Conservation (phyloP, 2,113 vertebrate species). For the Pomatorhinus ruficollis region DNA sequence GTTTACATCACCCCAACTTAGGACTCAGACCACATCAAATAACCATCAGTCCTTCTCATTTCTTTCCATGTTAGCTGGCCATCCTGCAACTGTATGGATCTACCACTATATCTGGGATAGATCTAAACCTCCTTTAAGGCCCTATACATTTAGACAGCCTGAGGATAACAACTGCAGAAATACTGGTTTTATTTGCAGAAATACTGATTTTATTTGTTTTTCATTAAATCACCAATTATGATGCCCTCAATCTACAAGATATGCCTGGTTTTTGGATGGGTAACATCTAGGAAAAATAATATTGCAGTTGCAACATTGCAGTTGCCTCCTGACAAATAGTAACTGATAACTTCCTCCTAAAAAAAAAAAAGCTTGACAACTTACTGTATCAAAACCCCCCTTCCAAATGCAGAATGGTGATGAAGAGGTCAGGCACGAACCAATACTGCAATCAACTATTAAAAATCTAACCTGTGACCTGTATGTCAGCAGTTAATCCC, state of each 20-base stretch:
- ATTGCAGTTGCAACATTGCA: background rate
- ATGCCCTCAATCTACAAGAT: background rate
- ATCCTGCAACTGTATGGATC: background rate
- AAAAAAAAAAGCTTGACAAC: background rate
- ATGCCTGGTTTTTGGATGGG: background rate
- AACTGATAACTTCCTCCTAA: background rate
- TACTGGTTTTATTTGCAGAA: background rate
- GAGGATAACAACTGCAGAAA: background rate
- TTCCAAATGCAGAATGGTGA: background rate
- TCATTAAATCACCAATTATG: background rate
- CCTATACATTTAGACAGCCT: background rate
- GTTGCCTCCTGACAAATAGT: background rate
- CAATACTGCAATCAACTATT: background rate
- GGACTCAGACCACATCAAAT: background rate
- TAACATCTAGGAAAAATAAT: background rate
- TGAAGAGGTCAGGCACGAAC: background rate
- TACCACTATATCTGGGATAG: background rate
- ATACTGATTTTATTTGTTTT: background rate
- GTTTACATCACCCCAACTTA: background rate
- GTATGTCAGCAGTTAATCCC: background rate
- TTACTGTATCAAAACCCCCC: background rate
- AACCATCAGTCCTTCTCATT: background rate
- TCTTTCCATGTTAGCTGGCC: background rate
- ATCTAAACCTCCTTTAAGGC: background rate
- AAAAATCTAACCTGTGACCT: background rate